Evolutionary conservation across 1,140 invertebrate genomes (phyloP).

Genomic region (Eueides isabella): DNA sequence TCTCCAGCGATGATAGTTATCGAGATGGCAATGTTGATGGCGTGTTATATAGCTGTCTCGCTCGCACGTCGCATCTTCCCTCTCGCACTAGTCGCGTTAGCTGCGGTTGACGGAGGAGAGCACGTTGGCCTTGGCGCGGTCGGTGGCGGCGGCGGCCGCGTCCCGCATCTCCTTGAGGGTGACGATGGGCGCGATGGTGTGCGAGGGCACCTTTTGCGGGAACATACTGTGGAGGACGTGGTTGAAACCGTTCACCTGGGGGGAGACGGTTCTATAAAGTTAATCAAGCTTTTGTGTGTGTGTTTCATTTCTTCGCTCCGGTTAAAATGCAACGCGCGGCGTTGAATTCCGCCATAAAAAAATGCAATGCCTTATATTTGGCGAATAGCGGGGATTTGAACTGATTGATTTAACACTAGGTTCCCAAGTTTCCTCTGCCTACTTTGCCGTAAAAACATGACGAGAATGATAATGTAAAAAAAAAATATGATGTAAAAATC

Average conservation of each 20-base stretch:
- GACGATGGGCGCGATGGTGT: conserved; percentile 76
- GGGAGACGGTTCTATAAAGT: conserved; percentile 10
- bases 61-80: background rate
- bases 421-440: background rate
- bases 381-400: too few relatives aligned
- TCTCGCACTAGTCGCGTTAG: conserved; percentile 49
- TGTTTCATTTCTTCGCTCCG: too few relatives aligned
- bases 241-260: conserved; percentile 89
- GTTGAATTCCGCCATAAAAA: too few relatives aligned
- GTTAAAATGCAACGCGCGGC: too few relatives aligned
- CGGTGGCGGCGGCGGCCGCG: conserved; percentile 88
- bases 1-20: too few relatives aligned
- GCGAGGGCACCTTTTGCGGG: conserved; percentile 72
- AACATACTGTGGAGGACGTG: conserved; percentile 89
- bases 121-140: conserved; percentile 87
- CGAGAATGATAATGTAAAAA: too few relatives aligned
- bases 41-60: background rate
- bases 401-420: background rate
- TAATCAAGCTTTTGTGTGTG: too few relatives aligned
- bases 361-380: too few relatives aligned
- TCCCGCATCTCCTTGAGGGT: conserved; percentile 87
- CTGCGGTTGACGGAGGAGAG: conserved; percentile 73
- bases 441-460: too few relatives aligned
- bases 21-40: too few relatives aligned
- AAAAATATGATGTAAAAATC: too few relatives aligned